Base-by-base conservation (phyloP, 2,888 invertebrate genomes). In the Conchocele bisecta region DNA sequence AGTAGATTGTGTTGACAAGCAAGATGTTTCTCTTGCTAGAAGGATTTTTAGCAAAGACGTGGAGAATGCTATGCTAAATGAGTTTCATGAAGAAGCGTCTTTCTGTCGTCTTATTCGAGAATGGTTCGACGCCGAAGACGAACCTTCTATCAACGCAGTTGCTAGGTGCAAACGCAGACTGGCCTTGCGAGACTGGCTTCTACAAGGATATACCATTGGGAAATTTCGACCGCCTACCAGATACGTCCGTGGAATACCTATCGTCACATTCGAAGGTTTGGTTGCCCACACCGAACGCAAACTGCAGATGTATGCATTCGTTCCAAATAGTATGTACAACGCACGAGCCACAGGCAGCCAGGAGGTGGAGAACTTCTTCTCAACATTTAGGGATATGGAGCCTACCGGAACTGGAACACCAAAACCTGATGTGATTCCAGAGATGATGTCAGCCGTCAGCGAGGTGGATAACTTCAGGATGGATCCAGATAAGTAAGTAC, bases 1-100 rank as follows among this genome's bases (percentile, higher is more conserved):
- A 3, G 46, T 61, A 7, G 72, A 72, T n/a, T 73, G 61, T 33
- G 48, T 67, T 17, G 73, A 73, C 33, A 73, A 73, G 42, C 73
- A 73, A 35, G 54, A 54, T 57, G 67, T 73, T 6, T 17, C 66
- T 2, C 24, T 68, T 29, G 73, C 73, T 7, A 53, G 64, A 33
- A 24, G 61, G 17, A 37, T 67, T 7, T 72, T 72, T 41, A 54
- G 39, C 2, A 22, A 48, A 41, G 73, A 73, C 35, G 67, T 63
- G 29, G 50, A 73, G 26, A 35, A 28, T 26, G 13, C 33, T 24
- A 44, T 57, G 33, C 20, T 24, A 29, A 35, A 46, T 28, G 29
- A 35, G 20, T 58, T 24, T 31, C 2, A 24, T 17, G 33, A 39
- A 1, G 56, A 67, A 54, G 35, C 54, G 11, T 26, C 15, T 9